Base-by-base conservation (phyloP, 2,888 invertebrate species). In the Macrosoma leucophasiata region DNA sequence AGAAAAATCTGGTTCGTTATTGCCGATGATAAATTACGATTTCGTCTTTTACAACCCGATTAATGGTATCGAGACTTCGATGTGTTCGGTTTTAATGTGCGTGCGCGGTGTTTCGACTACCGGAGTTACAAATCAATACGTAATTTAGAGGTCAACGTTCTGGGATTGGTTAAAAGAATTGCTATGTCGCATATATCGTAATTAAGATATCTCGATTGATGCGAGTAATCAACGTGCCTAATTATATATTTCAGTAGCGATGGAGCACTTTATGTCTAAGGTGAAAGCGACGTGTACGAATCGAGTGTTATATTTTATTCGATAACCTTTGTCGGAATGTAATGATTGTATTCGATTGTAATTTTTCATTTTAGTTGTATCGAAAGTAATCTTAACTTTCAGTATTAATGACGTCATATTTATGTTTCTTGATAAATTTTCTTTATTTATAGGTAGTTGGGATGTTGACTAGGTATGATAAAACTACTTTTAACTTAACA, bases 161-260 rank as follows among this genome's bases (percentile, higher is more conserved):
- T 33, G 34, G 43, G n/a, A n/a, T n/a, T n/a, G n/a, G n/a, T n/a
- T n/a, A n/a, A n/a, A n/a, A n/a, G n/a, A n/a, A n/a, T n/a, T n/a
- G n/a, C n/a, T 35, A 41, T 42, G 46, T 53, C 49, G 44, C 43
- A 41, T 46, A 39, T 50, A 48, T 43, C 46, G 51, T 52, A 57
- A 63, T 67, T 61, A 59, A 61, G 52, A 56, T 55, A 61, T 60
- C 50, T 56, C 46, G n/a, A n/a, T 43, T 34, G n/a, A 8, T 19
- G 15, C 24, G 18, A 32, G 29, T 25, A 43, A 34, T 36, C 27
- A 58, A 9, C 7, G 12, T 3, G 20, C 19, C 24, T 32, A 25
- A 32, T 32, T 26, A 26, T 10, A 32, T 26, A 32, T 32, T 32
- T 32, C 20, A 17, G 24, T 18, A 10, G 32, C 25, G 20, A 32